These are phyloP conservation scores for Lophura nycthemera DNA, from an alignment of 2,113 vertebrate genomes.

Conservation along the genomic window DNA sequence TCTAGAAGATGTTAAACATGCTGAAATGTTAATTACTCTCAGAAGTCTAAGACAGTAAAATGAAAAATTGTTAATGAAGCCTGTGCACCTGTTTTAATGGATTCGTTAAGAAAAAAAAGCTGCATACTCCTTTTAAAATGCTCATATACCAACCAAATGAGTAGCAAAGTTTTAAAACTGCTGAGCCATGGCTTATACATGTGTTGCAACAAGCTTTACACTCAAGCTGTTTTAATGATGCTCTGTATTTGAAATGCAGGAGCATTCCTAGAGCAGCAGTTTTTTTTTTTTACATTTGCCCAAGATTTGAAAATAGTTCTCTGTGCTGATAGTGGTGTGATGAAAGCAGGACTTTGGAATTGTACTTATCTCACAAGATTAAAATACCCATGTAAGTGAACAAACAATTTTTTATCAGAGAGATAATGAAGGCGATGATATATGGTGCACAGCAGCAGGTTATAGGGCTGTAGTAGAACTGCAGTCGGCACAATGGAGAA, in stretches of 20 bases:
- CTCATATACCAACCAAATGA: neutral
- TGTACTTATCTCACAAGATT: neutral
- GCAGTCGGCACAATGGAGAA: neutral
- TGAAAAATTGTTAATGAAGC: neutral
- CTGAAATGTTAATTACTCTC: neutral
- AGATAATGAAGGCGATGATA: accelerated
- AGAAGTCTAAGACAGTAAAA: neutral
- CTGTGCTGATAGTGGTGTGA: neutral
- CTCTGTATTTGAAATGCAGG: neutral
- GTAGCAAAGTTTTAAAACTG: neutral
- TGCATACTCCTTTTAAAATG: neutral
- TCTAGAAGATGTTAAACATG: neutral
- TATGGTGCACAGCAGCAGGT: neutral
- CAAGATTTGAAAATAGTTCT: neutral
- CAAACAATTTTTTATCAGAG: accelerated
- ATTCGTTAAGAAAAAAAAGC: neutral
- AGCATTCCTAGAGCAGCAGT: neutral
- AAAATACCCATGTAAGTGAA: neutral
- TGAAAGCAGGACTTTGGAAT: neutral
- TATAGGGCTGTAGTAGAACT: neutral
- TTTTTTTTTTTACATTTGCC: neutral
- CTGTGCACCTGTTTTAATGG: neutral
- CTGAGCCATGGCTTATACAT: neutral
- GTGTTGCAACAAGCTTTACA: neutral
- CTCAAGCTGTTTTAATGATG: neutral